A percentile compares a stretch with the other conserved stretches of the same genome.
Evolutionary conservation across 2,797 vertebrate genomes (phyloP).

Genomic region (Oreonectes daqikongensis): DNA sequence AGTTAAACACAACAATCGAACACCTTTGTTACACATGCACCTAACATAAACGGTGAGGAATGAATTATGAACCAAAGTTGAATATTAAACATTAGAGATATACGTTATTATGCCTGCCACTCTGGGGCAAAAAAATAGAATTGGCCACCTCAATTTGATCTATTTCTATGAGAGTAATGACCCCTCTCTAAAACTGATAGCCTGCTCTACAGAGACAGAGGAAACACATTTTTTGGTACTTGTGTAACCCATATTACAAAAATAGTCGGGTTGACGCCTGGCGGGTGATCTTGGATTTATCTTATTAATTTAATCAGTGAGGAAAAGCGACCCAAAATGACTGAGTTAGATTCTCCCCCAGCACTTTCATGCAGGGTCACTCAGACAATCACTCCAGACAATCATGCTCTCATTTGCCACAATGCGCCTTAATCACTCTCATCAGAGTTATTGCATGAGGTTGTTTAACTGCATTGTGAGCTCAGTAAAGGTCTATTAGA

Average conservation of each 20-base stretch:
- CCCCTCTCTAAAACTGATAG: slow-evolving; percentile 46
- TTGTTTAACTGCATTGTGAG: slow-evolving; percentile 62
- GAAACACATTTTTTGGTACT: slow-evolving; percentile 66
- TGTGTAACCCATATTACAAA: slow-evolving; percentile 73
- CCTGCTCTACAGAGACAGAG: slow-evolving; percentile 57
- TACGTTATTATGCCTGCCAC: neutral
- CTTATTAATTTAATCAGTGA: slow-evolving; percentile 78
- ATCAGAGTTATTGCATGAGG: slow-evolving; percentile 70
- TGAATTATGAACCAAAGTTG: neutral
- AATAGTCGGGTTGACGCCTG: slow-evolving; percentile 69
- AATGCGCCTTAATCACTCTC: slow-evolving; percentile 72
- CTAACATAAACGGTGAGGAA: neutral
- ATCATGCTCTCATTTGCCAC: slow-evolving; percentile 72
- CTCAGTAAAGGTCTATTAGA: slow-evolving; percentile 52
- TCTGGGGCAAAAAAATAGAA: slow-evolving; percentile 3
- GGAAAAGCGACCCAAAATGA: slow-evolving; percentile 71
- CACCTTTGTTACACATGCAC: neutral
- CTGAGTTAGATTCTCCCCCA: slow-evolving; percentile 66
- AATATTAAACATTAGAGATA: neutral
- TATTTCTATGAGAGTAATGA: slow-evolving; percentile 43
- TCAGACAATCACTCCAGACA: slow-evolving; percentile 70
- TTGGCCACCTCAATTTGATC: slow-evolving; percentile 26
- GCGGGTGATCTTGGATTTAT: slow-evolving; percentile 72
- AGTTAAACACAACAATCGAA: no score
- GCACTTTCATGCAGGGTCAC: slow-evolving; percentile 73